These are phyloP conservation scores for Limnephilus marmoratus DNA, from an alignment of 2,888 invertebrate species.

Conservation along the genomic window DNA sequence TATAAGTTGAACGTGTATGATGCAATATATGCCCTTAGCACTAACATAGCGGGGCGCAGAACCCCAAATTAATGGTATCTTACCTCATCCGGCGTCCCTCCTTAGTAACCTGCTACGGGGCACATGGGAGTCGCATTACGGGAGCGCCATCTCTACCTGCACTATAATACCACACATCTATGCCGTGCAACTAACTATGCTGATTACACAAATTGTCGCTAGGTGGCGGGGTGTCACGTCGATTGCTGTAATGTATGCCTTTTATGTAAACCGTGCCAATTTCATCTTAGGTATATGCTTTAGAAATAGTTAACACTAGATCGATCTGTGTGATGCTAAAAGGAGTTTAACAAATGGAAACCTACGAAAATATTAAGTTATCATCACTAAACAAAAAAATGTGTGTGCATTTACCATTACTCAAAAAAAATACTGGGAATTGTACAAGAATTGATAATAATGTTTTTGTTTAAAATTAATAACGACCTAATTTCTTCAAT, in stretches of 20 bases:
- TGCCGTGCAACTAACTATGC: not conserved
- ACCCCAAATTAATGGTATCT: slow-evolving; percentile 22
- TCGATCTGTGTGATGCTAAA: too few species aligned
- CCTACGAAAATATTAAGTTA: too few species aligned
- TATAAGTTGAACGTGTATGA: not conserved
- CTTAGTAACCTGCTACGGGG: not conserved
- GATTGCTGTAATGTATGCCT: not conserved
- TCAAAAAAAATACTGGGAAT: too few species aligned
- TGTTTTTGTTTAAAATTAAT: too few species aligned
- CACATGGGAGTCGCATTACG: not conserved
- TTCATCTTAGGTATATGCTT: not conserved
- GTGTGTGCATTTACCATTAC: too few species aligned
- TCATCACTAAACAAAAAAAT: too few species aligned
- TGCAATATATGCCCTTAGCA: not conserved
- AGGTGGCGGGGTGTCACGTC: not conserved
- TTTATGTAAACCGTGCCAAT: not conserved
- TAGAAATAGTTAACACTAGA: not conserved
- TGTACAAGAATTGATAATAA: too few species aligned
- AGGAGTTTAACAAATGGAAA: too few species aligned
- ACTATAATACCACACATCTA: not conserved
- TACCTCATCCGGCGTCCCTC: not conserved
- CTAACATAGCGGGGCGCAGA: not conserved
- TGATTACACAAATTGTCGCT: not conserved
- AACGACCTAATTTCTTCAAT: too few species aligned
- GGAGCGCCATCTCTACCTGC: not conserved